These are phyloP conservation scores for Pyrgilauda ruficollis DNA, from an alignment of 2,113 vertebrate species.

Conservation along the genomic window DNA sequence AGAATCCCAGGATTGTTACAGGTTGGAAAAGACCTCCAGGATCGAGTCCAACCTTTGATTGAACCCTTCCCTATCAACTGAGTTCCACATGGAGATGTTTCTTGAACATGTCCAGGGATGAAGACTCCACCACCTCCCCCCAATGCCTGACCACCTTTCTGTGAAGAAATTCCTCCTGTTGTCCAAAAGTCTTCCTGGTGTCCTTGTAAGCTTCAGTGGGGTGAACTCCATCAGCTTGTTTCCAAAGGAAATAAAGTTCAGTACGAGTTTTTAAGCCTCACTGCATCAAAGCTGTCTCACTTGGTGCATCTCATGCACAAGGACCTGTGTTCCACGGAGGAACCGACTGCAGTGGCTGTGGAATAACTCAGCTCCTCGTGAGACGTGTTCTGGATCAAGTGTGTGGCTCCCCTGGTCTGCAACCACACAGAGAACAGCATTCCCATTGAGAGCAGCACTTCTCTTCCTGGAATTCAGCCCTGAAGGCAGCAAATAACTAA, in stretches of 20 bases:
- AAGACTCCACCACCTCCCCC: neutral
- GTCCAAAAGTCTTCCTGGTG: neutral
- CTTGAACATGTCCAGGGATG: neutral
- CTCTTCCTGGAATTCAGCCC: neutral
- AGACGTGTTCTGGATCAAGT: neutral
- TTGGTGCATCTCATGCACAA: fast-evolving
- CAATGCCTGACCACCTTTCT: neutral
- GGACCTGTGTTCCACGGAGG: neutral
- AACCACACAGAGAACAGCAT: neutral
- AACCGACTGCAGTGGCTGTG: neutral
- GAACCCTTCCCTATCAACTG: neutral
- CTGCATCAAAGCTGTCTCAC: neutral
- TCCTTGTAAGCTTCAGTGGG: neutral
- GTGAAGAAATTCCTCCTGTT: neutral
- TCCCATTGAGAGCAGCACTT: neutral
- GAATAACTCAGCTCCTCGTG: neutral
- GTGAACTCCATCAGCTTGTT: neutral
- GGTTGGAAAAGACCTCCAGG: neutral
- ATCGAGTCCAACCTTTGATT: fast-evolving
- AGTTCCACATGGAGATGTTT: neutral
- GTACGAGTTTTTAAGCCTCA: fast-evolving
- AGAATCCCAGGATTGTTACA: neutral
- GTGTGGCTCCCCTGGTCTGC: neutral
- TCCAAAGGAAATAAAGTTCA: neutral
- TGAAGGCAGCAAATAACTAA: neutral